phyloP scores from a whole-genome alignment of 1,140 invertebrate species.

The Hyphantria cunea region DNA sequence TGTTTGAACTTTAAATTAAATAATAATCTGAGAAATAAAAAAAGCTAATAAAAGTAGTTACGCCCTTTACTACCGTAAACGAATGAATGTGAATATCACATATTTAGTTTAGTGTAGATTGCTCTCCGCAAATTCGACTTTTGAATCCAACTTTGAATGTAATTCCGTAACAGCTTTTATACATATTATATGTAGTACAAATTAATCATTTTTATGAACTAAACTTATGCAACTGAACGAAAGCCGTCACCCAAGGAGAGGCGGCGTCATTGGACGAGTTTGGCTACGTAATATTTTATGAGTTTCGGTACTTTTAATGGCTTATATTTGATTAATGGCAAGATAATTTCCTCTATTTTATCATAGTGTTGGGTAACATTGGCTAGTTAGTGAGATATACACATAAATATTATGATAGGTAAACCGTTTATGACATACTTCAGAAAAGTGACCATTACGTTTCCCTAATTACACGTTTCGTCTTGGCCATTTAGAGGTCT shows the following conservation, averaged over 20 bases:
- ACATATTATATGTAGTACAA: conserved; percentile 1
- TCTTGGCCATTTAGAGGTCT: no score
- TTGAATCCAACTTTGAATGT: no score
- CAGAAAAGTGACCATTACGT: background rate
- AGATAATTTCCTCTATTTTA: conserved; percentile 26
- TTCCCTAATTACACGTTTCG: no score
- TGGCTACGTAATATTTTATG: conserved; percentile 36
- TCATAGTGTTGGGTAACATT: conserved; percentile 14
- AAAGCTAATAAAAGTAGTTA: no score
- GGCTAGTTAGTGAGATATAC: conserved; percentile 4
- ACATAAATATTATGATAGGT: conserved; percentile 13
- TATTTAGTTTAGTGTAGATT: no score
- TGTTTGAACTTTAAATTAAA: no score
- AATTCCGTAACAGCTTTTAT: background rate
- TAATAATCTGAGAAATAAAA: no score
- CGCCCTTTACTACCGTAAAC: no score
- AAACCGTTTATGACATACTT: conserved; percentile 6
- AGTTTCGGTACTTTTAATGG: conserved; percentile 35
- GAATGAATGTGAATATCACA: no score
- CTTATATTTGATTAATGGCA: conserved; percentile 24
- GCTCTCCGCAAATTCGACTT: no score
- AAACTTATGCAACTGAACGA: conserved; percentile 36
- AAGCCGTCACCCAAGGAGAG: conserved; percentile 43
- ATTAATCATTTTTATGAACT: conserved; percentile 1
- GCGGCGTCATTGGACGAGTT: conserved; percentile 32